Evolutionary conservation across 1,140 invertebrate genomes (phyloP).

Genomic region (Monochamus saltuarius): DNA sequence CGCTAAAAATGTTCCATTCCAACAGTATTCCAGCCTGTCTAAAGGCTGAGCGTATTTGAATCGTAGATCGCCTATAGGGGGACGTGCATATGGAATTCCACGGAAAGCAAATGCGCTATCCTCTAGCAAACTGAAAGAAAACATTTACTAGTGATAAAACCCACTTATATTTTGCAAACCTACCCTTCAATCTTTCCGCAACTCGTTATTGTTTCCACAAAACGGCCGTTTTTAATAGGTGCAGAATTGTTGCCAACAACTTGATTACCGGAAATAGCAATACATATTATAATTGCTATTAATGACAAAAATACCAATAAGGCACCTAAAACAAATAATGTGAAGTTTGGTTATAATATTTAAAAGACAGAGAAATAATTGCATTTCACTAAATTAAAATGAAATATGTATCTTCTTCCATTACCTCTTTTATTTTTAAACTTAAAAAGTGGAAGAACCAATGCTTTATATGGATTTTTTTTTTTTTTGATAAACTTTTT

Average conservation of each 20-base stretch:
- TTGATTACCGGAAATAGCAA: constrained; percentile 58
- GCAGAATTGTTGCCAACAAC: constrained; percentile 50
- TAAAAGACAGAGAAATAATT: too few species aligned
- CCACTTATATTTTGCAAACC: constrained; percentile 16
- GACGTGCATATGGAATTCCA: constrained; percentile 83
- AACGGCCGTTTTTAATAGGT: constrained; percentile 67
- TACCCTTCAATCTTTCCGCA: constrained; percentile 79
- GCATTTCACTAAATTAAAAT: too few species aligned
- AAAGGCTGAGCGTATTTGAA: constrained; percentile 72
- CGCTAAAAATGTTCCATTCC: constrained; percentile 72
- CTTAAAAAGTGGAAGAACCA: too few species aligned
- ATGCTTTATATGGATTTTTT: too few species aligned
- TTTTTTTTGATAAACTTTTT: too few species aligned
- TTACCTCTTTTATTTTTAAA: too few species aligned
- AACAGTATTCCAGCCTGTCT: constrained; percentile 70
- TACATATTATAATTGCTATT: constrained; percentile 64
- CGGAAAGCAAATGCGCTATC: constrained; percentile 78
- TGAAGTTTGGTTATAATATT: too few species aligned
- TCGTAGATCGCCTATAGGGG: constrained; percentile 68
- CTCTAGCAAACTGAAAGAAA: constrained; percentile 60
- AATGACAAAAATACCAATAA: constrained; percentile 63
- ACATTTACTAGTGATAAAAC: too few species aligned
- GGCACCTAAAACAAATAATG: constrained; percentile 35
- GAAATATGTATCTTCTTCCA: too few species aligned
- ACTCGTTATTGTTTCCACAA: constrained; percentile 68